phyloP scores from a whole-genome alignment of 35 echinoderm and acorn worm species.

The Acanthaster planci region DNA sequence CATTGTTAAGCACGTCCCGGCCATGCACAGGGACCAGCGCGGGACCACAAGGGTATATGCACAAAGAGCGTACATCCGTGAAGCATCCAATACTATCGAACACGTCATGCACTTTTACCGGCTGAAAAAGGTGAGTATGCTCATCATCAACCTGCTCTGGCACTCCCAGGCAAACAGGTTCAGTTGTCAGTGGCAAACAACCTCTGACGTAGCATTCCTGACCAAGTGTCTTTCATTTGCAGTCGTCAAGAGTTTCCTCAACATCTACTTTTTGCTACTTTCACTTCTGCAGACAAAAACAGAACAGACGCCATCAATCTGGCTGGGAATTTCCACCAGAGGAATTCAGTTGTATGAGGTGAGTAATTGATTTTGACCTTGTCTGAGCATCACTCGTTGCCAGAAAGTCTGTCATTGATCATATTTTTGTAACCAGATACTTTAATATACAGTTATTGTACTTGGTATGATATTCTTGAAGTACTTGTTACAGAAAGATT shows the following conservation, averaged over 20 bases:
- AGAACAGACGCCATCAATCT: conserved; percentile 91
- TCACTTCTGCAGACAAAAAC: conserved; percentile 83
- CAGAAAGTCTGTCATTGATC: too few relatives aligned
- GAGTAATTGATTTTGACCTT: too few relatives aligned
- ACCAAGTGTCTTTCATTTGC: too few relatives aligned
- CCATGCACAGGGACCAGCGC: conserved; percentile 92
- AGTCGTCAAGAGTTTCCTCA: neutral
- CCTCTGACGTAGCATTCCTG: too few relatives aligned
- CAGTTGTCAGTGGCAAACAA: too few relatives aligned
- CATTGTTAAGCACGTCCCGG: conserved; percentile 85
- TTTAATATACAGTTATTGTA: too few relatives aligned
- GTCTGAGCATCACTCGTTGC: too few relatives aligned
- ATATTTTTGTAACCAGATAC: too few relatives aligned
- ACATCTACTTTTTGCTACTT: conserved; percentile 5
- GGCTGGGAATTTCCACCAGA: conserved; percentile 92
- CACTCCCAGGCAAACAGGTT: too few relatives aligned
- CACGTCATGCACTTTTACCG: conserved; percentile 98
- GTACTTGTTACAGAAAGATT: too few relatives aligned
- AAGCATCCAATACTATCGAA: conserved; percentile 86
- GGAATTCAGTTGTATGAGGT: conserved; percentile 99
- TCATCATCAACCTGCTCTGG: neutral
- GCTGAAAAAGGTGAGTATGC: conserved; percentile 88
- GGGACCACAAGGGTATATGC: conserved; percentile 74
- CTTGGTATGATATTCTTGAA: too few relatives aligned
- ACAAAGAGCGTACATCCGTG: conserved; percentile 86